Evolutionary conservation across 2,113 vertebrate species (phyloP).

Genomic region (Cebus imitator): DNA sequence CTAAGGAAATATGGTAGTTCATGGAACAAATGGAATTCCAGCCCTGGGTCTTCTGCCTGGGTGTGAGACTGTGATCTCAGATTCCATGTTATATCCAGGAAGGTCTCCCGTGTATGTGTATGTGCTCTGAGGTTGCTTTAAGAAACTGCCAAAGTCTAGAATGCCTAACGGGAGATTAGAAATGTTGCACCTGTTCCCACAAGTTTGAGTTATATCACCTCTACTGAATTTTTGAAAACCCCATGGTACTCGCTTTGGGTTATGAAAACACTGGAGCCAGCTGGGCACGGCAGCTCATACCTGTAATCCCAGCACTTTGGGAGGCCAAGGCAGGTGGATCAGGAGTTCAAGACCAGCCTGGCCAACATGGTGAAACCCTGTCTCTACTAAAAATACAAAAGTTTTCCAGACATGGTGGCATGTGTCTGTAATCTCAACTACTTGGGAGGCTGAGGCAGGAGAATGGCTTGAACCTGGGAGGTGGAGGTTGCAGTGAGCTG

Average conservation of each 20-base stretch:
- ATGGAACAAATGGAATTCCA: neutral
- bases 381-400: too few relatives aligned
- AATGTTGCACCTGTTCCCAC: neutral
- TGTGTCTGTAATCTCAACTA: too few relatives aligned
- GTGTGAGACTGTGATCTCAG: neutral
- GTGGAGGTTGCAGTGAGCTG: too few relatives aligned
- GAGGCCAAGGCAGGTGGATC: too few relatives aligned
- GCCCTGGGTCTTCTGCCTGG: neutral
- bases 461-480: too few relatives aligned
- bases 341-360: too few relatives aligned
- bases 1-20: neutral
- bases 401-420: too few relatives aligned
- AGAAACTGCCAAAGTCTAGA: neutral
- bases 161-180: neutral
- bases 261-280: neutral
- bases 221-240: neutral
- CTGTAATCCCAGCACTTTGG: too few relatives aligned
- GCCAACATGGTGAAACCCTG: too few relatives aligned
- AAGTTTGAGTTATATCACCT: neutral
- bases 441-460: too few relatives aligned
- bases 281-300: too few relatives aligned
- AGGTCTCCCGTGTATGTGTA: rapidly evolving
- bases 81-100: rapidly evolving
- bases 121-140: neutral
- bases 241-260: neutral